phyloP scores from a whole-genome alignment of 2,113 vertebrate genomes.

The Azemiops feae region DNA sequence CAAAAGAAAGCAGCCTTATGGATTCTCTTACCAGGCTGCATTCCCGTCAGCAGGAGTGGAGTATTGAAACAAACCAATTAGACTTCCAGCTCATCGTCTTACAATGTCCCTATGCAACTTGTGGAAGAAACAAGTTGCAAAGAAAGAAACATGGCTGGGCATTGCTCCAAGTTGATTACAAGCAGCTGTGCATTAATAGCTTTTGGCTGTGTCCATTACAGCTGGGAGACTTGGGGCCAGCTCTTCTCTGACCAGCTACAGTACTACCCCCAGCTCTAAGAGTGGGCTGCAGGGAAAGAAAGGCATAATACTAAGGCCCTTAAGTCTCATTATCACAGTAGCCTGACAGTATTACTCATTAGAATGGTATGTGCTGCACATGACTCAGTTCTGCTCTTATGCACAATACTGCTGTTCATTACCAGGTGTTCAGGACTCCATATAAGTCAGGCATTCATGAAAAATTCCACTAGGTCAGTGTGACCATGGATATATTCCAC shows the following conservation, averaged over 20 bases:
- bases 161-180: slow-evolving; percentile 3
- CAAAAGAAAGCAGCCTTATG: background rate
- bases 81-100: background rate
- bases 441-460: background rate
- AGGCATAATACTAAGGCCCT: slow-evolving; percentile 8
- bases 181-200: background rate
- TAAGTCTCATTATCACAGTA: slow-evolving; percentile 6
- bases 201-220: slow-evolving; percentile 2
- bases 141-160: background rate
- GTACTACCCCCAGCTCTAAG: background rate
- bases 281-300: background rate
- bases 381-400: slow-evolving; percentile 37
- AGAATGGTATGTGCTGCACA: slow-evolving; percentile 40
- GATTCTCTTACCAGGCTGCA: background rate
- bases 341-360: slow-evolving; percentile 4
- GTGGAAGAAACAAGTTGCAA: slow-evolving; percentile 6
- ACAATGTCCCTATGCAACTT: background rate
- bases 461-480: background rate
- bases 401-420: background rate
- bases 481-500: background rate
- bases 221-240: background rate
- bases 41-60: background rate
- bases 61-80: background rate
- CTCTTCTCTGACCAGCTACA: slow-evolving; percentile 1
- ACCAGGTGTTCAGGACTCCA: background rate